phyloP scores from a whole-genome alignment of 2,113 vertebrate genomes.

The Capra hircus region DNA sequence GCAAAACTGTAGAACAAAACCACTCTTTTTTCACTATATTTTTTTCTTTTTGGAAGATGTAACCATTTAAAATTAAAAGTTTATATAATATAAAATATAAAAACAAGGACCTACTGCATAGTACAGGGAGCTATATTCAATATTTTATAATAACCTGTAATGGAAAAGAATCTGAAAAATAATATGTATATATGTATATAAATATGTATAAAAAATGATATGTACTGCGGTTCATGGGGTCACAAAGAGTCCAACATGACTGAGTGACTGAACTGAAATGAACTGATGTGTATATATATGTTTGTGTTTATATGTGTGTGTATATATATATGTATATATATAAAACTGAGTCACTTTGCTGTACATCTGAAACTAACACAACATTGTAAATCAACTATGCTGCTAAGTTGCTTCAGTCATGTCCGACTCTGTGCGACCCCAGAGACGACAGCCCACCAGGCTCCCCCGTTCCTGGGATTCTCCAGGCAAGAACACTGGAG shows the following conservation, averaged over 20 bases:
- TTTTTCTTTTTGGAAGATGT: not conserved
- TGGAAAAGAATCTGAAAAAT: not conserved
- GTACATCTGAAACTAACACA: not conserved
- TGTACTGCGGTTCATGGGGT: not conserved
- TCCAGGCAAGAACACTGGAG: too few relatives aligned
- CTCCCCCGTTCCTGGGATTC: too few relatives aligned
- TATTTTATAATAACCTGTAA: not conserved
- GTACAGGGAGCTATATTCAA: not conserved
- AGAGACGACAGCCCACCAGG: too few relatives aligned
- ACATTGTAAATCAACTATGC: not conserved
- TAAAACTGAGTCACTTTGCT: not conserved
- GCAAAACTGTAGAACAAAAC: not conserved
- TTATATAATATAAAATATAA: not conserved
- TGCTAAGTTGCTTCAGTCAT: too few relatives aligned
- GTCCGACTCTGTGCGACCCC: too few relatives aligned
- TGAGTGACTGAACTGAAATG: not conserved
- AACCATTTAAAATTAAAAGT: not conserved
- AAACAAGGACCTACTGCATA: not conserved
- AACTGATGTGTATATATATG: not conserved
- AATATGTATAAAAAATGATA: not conserved
- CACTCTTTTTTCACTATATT: not conserved
- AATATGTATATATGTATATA: not conserved
- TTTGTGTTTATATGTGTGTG: not conserved
- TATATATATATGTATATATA: not conserved
- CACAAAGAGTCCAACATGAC: not conserved